phyloP scores from a whole-genome alignment of 1,140 invertebrate species.

The Calliopsis andreniformis region DNA sequence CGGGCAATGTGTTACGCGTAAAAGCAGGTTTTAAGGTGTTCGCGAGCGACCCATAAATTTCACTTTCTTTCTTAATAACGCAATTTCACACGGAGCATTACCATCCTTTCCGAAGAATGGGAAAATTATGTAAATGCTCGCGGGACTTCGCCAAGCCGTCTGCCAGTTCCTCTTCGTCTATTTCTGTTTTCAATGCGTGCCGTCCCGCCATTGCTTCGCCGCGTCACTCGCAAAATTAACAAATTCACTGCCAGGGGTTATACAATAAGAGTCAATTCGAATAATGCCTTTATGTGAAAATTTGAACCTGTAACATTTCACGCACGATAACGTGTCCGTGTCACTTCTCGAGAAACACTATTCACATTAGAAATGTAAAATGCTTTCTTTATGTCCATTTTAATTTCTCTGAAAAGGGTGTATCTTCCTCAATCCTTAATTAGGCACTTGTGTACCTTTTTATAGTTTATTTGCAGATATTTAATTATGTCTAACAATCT shows the following conservation, averaged over 20 bases:
- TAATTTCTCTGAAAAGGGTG: too few relatives aligned
- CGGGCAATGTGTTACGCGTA: background rate
- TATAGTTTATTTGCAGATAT: too few relatives aligned
- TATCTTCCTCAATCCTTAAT: too few relatives aligned
- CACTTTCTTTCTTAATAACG: slow-evolving; percentile 28
- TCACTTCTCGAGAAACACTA: too few relatives aligned
- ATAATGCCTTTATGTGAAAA: too few relatives aligned
- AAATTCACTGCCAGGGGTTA: background rate
- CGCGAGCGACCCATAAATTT: background rate
- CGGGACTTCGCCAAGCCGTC: slow-evolving; percentile 19
- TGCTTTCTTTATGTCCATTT: too few relatives aligned
- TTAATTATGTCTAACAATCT: too few relatives aligned
- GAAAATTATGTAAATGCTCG: slow-evolving; percentile 27
- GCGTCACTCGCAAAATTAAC: background rate
- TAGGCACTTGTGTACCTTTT: too few relatives aligned
- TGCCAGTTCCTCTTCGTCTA: slow-evolving; percentile 10
- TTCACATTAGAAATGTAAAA: too few relatives aligned
- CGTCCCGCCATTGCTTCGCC: background rate
- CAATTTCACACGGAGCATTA: slow-evolving; percentile 7
- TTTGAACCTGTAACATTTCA: too few relatives aligned
- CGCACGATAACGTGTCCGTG: too few relatives aligned
- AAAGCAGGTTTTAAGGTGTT: slow-evolving; percentile 7
- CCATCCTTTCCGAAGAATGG: slow-evolving; percentile 11
- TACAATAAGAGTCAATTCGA: background rate
- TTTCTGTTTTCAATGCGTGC: background rate